A percentile compares a stretch with the other conserved stretches of the same genome.
phyloP scores from a whole-genome alignment of 2,113 vertebrate genomes.

The Ceuthmochares aereus region DNA sequence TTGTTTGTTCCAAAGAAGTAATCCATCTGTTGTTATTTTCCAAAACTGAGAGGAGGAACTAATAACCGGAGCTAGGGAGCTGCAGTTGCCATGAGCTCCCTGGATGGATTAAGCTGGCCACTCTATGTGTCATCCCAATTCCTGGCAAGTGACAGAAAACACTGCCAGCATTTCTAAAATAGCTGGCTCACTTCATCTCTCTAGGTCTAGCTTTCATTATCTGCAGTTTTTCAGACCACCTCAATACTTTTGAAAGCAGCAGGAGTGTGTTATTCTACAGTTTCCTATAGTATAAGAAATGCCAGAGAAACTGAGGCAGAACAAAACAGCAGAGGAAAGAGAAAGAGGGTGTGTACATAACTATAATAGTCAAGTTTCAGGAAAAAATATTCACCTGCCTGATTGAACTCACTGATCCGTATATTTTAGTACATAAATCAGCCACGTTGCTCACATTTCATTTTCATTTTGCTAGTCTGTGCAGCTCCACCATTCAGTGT shows the following conservation, averaged over 20 bases:
- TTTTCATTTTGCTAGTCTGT: background rate
- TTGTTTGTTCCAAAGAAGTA: slow-evolving; percentile 35
- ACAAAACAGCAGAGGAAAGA: background rate
- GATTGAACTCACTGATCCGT: background rate
- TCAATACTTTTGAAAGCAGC: background rate
- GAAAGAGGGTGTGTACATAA: background rate
- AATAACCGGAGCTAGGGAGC: background rate
- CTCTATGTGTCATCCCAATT: background rate
- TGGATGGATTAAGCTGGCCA: background rate
- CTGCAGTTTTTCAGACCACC: background rate
- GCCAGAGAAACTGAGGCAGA: background rate
- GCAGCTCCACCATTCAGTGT: background rate
- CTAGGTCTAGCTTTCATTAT: background rate
- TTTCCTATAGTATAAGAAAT: background rate
- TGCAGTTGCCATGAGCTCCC: background rate
- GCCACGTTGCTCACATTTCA: background rate
- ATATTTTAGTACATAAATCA: background rate
- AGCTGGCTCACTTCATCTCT: background rate
- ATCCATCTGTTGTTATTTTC: slow-evolving; percentile 53
- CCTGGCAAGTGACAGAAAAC: background rate
- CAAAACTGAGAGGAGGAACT: slow-evolving; percentile 22
- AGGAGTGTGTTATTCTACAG: background rate
- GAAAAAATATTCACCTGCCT: background rate
- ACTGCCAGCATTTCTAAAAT: background rate
- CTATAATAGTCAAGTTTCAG: background rate